Conservation (phyloP, 1,140 invertebrate genomes). For the Drosophila miranda region DNA sequence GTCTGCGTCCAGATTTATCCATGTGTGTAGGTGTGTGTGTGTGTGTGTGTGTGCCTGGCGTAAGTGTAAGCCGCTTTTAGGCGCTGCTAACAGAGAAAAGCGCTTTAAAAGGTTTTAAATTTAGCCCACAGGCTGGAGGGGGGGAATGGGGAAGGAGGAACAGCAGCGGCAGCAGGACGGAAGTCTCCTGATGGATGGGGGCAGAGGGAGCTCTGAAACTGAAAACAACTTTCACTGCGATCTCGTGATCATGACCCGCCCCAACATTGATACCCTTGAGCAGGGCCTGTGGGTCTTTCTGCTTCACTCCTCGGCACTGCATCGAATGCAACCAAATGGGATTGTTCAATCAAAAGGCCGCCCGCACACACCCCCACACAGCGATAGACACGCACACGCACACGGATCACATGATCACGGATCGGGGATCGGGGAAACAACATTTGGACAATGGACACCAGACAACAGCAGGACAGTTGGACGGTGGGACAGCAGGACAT, state of each 20-base stretch:
- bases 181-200: background rate
- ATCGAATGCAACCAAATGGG: slow-evolving; percentile 44
- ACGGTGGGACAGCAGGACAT: no score
- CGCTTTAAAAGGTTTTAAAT: slow-evolving; percentile 72
- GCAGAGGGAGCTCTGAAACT: background rate
- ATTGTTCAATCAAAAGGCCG: slow-evolving; percentile 49
- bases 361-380: slow-evolving; percentile 20
- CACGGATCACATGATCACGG: slow-evolving; percentile 1
- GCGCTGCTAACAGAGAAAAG: slow-evolving; percentile 65
- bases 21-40: background rate
- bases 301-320: slow-evolving; percentile 8
- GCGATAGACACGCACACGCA: slow-evolving; percentile 3
- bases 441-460: no score
- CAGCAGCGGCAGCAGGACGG: no score
- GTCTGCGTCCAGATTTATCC: background rate
- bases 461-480: no score
- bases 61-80: slow-evolving; percentile 69
- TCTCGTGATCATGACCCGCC: slow-evolving; percentile 50
- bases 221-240: slow-evolving; percentile 27
- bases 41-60: slow-evolving; percentile 24
- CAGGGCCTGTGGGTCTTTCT: background rate
- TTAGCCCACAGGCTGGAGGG: slow-evolving; percentile 4
- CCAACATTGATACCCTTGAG: slow-evolving; percentile 52
- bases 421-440: slow-evolving; percentile 5
- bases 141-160: background rate